phyloP scores from a whole-genome alignment of 2,797 vertebrate genomes.

The Crenuchus spilurus region DNA sequence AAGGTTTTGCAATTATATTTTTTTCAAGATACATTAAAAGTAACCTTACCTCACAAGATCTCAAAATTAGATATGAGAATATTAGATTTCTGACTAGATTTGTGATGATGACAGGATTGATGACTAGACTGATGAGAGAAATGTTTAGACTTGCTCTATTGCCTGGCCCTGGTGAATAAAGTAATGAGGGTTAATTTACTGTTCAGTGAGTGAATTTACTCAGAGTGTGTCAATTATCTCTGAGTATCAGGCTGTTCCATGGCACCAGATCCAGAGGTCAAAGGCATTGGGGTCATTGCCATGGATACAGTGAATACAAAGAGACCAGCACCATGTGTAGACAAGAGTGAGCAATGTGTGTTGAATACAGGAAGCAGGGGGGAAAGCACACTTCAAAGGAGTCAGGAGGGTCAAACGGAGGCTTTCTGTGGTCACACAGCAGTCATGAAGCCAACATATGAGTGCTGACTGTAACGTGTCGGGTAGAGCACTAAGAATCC shows the following conservation, averaged over 20 bases:
- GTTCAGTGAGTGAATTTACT: too few relatives aligned
- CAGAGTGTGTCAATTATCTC: too few relatives aligned
- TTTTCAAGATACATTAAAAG: too few relatives aligned
- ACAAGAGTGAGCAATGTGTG: constrained; percentile 2
- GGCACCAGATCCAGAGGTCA: constrained; percentile 23
- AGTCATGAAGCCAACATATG: background rate
- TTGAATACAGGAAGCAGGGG: background rate
- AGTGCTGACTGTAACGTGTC: background rate
- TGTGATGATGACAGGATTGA: too few relatives aligned
- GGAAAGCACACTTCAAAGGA: background rate
- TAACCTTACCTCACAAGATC: too few relatives aligned
- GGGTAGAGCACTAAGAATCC: background rate
- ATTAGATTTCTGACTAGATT: too few relatives aligned
- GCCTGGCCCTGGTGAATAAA: background rate
- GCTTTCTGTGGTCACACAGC: background rate
- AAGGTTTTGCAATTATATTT: too few relatives aligned
- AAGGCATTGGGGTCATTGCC: constrained; percentile 2
- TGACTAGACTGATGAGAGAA: too few relatives aligned
- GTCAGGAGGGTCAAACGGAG: background rate
- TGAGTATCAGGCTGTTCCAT: background rate
- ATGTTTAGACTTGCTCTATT: too few relatives aligned
- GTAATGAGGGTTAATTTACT: background rate
- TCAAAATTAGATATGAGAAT: too few relatives aligned
- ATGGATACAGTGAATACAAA: constrained; percentile 3
- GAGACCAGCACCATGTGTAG: background rate